Percentiles rank a stretch among this genome's conserved stretches.
Conservation (phyloP, 2,888 invertebrate species). For the Gari tellinella region DNA sequence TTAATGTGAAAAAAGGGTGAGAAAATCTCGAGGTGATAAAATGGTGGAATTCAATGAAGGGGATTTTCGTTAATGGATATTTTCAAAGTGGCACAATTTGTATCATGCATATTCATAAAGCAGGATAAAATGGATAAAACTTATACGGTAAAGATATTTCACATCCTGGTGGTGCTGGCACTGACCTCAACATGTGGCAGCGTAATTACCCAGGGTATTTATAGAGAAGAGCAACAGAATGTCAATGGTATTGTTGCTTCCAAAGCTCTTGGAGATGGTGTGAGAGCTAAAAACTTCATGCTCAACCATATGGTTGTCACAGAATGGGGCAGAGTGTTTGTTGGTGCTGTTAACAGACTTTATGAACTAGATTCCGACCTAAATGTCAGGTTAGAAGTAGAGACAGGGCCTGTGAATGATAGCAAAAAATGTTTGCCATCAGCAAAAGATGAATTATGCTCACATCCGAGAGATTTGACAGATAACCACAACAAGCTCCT, state of each 20-base stretch:
- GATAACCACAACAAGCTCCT: slow-evolving; percentile 81
- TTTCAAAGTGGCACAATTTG: too few relatives aligned
- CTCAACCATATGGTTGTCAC: slow-evolving; percentile 54
- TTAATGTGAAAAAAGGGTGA: too few relatives aligned
- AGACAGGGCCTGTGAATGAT: slow-evolving; percentile 89
- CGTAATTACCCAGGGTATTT: too few relatives aligned
- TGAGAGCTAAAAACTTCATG: slow-evolving; percentile 42
- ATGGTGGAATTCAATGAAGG: too few relatives aligned
- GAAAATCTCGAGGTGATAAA: too few relatives aligned
- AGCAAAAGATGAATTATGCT: slow-evolving; percentile 51
- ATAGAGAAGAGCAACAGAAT: neutral
- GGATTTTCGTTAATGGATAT: too few relatives aligned
- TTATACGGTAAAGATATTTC: too few relatives aligned
- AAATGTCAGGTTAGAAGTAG: slow-evolving; percentile 89
- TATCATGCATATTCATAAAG: too few relatives aligned
- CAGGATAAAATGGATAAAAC: too few relatives aligned
- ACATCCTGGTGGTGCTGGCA: too few relatives aligned
- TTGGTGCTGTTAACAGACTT: slow-evolving; percentile 96
- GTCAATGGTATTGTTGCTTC: slow-evolving; percentile 10
- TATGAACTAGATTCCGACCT: slow-evolving; percentile 96
- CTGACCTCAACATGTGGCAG: too few relatives aligned
- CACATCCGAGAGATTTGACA: slow-evolving; percentile 58
- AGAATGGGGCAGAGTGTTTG: slow-evolving; percentile 86
- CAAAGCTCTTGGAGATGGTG: slow-evolving; percentile 44
- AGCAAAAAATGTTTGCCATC: slow-evolving; percentile 91